These are phyloP conservation scores for Crenuchus spilurus DNA, from an alignment of 2,797 vertebrate species.

Conservation along the genomic window DNA sequence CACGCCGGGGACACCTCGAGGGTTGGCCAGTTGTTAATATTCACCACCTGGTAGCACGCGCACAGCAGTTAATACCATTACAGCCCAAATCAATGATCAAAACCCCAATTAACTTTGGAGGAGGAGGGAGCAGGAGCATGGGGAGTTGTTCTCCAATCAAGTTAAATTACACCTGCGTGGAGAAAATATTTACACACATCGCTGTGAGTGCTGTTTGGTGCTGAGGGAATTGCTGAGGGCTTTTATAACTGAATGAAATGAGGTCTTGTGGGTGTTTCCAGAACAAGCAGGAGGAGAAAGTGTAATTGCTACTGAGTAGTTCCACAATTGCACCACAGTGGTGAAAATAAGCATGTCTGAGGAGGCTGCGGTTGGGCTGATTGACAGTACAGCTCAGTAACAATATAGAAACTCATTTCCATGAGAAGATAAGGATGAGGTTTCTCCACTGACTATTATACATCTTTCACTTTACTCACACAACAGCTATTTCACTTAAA, in stretches of 20 bases:
- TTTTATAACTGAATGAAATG: neutral
- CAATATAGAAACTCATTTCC: constrained; percentile 15
- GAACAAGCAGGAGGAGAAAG: neutral
- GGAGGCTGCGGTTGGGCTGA: constrained; percentile 12
- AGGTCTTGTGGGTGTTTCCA: constrained; percentile 46
- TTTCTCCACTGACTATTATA: constrained; percentile 1
- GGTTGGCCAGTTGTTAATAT: constrained; percentile 51
- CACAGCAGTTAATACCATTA: constrained; percentile 41
- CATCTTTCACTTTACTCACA: no score
- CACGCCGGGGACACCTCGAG: constrained; percentile 35
- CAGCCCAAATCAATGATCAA: constrained; percentile 59
- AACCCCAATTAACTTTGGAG: constrained; percentile 51
- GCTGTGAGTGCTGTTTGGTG: constrained; percentile 31
- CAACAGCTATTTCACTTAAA: no score
- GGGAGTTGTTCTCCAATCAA: constrained; percentile 42
- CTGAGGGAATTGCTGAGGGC: neutral
- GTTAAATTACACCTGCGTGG: constrained; percentile 58
- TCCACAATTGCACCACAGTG: constrained; percentile 27
- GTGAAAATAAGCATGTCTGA: constrained; percentile 41
- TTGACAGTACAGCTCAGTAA: constrained; percentile 1
- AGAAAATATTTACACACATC: constrained; percentile 57
- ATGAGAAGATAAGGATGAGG: constrained; percentile 18
- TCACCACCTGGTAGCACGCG: constrained; percentile 42
- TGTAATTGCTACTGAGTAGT: constrained; percentile 47
- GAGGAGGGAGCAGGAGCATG: constrained; percentile 24